A percentile compares a stretch with the other conserved stretches of the same genome.
These are phyloP conservation scores for Prorops nasuta DNA, from an alignment of 1,140 invertebrate species.

Conservation along the genomic window DNA sequence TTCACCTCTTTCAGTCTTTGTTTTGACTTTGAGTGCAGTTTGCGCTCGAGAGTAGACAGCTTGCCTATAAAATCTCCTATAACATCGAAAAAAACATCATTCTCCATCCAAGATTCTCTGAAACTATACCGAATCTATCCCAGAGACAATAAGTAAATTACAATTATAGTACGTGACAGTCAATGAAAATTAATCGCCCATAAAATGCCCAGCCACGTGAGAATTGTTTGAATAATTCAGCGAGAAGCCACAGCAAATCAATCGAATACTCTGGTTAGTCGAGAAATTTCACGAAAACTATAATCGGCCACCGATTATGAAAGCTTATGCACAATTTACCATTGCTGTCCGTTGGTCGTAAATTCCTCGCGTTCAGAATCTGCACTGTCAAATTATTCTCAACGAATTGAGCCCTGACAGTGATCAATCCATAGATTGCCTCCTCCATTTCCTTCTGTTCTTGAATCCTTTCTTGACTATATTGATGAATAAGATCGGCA, in stretches of 20 bases:
- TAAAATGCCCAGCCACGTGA: no score
- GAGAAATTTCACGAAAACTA: no score
- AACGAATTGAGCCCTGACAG: conserved; percentile 68
- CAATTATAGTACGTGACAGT: no score
- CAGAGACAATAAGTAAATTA: no score
- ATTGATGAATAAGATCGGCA: conserved; percentile 80
- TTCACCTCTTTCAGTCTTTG: conserved; percentile 45
- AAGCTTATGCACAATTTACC: no score
- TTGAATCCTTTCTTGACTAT: conserved; percentile 71
- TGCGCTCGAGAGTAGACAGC: conserved; percentile 47
- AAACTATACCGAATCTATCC: neutral
- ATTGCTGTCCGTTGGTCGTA: conserved; percentile 84
- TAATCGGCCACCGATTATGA: no score
- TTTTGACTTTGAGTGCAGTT: conserved; percentile 46
- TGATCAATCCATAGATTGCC: conserved; percentile 67
- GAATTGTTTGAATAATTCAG: no score
- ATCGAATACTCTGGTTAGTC: no score
- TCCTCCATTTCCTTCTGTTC: conserved; percentile 65
- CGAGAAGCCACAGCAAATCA: no score
- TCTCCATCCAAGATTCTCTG: neutral
- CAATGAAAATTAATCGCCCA: no score
- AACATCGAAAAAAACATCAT: conserved; percentile 40
- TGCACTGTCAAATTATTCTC: conserved; percentile 68
- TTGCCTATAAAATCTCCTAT: conserved; percentile 49
- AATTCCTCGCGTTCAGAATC: conserved; percentile 86